These are phyloP conservation scores for Gymnocypris eckloni DNA, from an alignment of 2,797 vertebrate species.

Conservation along the genomic window DNA sequence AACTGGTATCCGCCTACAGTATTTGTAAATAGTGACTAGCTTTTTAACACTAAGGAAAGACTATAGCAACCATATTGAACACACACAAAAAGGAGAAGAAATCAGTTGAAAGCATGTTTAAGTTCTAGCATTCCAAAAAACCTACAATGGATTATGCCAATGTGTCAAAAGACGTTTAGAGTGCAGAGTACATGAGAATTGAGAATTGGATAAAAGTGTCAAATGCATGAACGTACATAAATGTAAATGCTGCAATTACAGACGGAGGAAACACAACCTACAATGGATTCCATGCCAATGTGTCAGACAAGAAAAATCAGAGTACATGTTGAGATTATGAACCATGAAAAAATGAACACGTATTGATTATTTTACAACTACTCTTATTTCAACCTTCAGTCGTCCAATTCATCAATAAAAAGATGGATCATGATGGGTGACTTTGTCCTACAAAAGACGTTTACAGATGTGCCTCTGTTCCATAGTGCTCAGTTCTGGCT, in stretches of 20 bases:
- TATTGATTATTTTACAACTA: conserved; percentile 31
- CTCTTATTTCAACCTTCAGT: conserved; percentile 8
- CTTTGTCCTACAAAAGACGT: background rate
- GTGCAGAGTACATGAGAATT: too few species aligned
- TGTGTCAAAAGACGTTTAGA: too few species aligned
- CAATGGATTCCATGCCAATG: conserved; percentile 10
- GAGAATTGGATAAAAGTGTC: background rate
- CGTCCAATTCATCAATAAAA: background rate
- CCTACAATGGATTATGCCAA: too few species aligned
- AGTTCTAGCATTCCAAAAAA: background rate
- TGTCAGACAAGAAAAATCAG: too few species aligned
- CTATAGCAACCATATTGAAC: background rate
- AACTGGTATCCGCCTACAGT: background rate
- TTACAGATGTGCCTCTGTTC: background rate
- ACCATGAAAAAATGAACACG: background rate
- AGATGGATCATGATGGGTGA: background rate
- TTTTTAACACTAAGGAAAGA: background rate
- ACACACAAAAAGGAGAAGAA: background rate
- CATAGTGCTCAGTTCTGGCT: background rate
- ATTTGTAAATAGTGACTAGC: background rate
- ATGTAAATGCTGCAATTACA: background rate
- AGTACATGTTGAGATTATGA: background rate
- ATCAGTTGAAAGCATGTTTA: background rate
- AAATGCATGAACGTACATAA: background rate
- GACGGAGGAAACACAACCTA: background rate